These are phyloP conservation scores for Zaprionus ghesquierei DNA, from an alignment of 1,140 invertebrate genomes.

Conservation along the genomic window DNA sequence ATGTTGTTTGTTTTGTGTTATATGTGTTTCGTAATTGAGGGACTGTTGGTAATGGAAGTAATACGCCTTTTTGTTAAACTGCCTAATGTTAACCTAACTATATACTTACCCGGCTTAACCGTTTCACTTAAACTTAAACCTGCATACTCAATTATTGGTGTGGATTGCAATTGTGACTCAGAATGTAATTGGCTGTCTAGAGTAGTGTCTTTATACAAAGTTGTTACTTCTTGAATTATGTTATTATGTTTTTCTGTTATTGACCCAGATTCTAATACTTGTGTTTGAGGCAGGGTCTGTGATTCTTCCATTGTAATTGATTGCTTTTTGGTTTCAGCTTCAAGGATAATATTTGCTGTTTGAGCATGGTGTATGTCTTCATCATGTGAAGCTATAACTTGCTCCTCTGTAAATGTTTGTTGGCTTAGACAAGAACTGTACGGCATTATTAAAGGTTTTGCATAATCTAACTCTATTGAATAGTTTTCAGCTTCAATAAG, in stretches of 20 bases:
- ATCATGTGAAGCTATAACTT: slow-evolving; percentile 22
- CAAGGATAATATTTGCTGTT: slow-evolving; percentile 38
- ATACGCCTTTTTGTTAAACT: slow-evolving; percentile 68
- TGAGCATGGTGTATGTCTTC: slow-evolving; percentile 4
- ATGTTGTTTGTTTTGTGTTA: slow-evolving; percentile 71
- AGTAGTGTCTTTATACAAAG: slow-evolving; percentile 30
- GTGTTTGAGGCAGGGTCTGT: slow-evolving; percentile 25
- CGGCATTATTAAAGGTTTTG: slow-evolving; percentile 29
- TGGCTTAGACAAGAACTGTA: slow-evolving; percentile 55
- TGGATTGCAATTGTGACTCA: slow-evolving; percentile 11
- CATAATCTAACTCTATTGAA: slow-evolving; percentile 16
- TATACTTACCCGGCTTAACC: slow-evolving; percentile 63
- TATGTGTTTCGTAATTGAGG: slow-evolving; percentile 74
- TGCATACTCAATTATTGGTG: slow-evolving; percentile 25
- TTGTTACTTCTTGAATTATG: slow-evolving; percentile 16
- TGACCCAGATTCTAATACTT: slow-evolving; percentile 24
- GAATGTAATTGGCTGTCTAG: slow-evolving; percentile 1
- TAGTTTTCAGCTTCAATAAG: slow-evolving; percentile 17
- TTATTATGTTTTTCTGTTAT: slow-evolving; percentile 12
- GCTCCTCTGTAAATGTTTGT: slow-evolving; percentile 47
- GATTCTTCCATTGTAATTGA: slow-evolving; percentile 8
- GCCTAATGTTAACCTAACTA: slow-evolving; percentile 34
- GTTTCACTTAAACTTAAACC: slow-evolving; percentile 41
- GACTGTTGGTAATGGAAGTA: slow-evolving; percentile 62
- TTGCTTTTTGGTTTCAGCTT: slow-evolving; percentile 36